Evolutionary conservation across 1,140 invertebrate species (phyloP).

Genomic region (Drosophila nannoptera): DNA sequence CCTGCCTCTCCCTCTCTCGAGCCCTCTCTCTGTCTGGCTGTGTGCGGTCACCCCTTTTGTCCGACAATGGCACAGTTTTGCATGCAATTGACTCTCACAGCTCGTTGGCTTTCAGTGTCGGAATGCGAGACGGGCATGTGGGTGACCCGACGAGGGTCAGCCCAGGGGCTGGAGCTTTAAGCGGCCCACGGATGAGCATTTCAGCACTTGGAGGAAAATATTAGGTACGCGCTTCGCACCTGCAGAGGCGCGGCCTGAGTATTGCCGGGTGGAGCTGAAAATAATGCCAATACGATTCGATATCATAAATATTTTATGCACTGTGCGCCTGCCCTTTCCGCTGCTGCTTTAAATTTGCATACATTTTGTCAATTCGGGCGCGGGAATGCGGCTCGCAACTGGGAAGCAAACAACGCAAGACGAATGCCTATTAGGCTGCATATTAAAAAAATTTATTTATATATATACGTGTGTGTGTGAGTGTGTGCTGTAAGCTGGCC

Average conservation of each 20-base stretch:
- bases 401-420: background rate
- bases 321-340: conserved; percentile 35
- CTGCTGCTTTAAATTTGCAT: conserved; percentile 63
- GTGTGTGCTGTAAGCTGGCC: too few relatives aligned
- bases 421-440: conserved; percentile 75
- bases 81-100: conserved; percentile 77
- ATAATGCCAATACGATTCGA: conserved; percentile 73
- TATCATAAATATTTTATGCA: conserved; percentile 77
- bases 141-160: background rate
- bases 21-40: background rate
- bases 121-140: conserved; percentile 41
- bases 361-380: conserved; percentile 66
- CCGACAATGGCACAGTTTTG: conserved; percentile 76
- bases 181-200: too few relatives aligned
- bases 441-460: conserved; percentile 53
- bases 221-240: conserved; percentile 15
- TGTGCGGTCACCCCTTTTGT: conserved; percentile 12
- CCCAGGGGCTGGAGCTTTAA: too few relatives aligned
- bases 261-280: conserved; percentile 59
- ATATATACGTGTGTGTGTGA: conserved; percentile 42
- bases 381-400: conserved; percentile 8
- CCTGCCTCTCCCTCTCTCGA: background rate
- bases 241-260: conserved; percentile 5
- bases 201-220: too few relatives aligned
- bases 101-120: conserved; percentile 74